Evolutionary conservation across 2,888 invertebrate genomes (phyloP), one percentile per base, ranked within the genome.

Genomic region (Hyposoter didymator): DNA sequence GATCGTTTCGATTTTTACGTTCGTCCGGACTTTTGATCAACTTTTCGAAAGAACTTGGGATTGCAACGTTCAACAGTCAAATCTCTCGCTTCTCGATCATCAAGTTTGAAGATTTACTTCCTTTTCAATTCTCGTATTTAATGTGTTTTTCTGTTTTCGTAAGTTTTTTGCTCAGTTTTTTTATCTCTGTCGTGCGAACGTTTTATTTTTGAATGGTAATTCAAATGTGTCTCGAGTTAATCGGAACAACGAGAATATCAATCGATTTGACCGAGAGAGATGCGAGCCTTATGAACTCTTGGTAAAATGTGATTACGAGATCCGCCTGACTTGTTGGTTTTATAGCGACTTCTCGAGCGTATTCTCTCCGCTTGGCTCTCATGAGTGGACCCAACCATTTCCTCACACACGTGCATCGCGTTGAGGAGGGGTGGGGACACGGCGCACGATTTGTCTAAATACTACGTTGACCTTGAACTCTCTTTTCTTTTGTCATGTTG

Each of bases 291-390:
- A 49, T 85, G 87, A 88, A 88, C 84, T 87, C 89, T 89, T 78
- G 78, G 82, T 87, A 82, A 80, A 80, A 87, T 91, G 85, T 91
- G 91, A 88, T 89, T 88, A 84, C 72, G 73, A 78, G 78, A 87
- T 84, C 82, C 75, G 88, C 86, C 87, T 86, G 83, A 85, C 82
- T 86, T 82, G 88, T 89, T 89, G 87, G 87, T 90, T 91, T 91
- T 91, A 91, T 91, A 91, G 87, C 80, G 79, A 67, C 55, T 78
- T 81, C 81, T 86, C 70, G 66, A 10, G 67, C 64, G 80, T 81
- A 73, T 81, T 83, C 76, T 81, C 76, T 59, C 80, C 80, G 52
- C 66, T 22, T 43, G 35, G 19, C 32, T 32, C 28, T 47, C 76
- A 39, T 66, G 28, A 43, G 67, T 35, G 49, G 28, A 62, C 62